Evolutionary conservation across 2,797 vertebrate species (phyloP).

Genomic region (Eleutherodactylus coqui): DNA sequence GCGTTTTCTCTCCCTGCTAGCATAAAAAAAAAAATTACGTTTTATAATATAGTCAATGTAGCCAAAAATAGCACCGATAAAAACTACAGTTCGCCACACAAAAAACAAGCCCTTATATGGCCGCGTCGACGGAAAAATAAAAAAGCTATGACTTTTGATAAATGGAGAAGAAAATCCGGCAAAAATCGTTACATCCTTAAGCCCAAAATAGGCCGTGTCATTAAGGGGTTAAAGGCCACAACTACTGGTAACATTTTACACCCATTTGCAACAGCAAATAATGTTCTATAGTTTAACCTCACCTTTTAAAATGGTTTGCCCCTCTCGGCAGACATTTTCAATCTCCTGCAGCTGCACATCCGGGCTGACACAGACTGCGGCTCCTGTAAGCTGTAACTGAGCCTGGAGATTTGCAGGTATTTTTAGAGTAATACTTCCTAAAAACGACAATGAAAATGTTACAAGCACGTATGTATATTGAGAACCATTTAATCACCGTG

Average conservation of each 20-base stretch:
- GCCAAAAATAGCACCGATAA: too few relatives aligned
- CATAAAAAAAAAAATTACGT: too few relatives aligned
- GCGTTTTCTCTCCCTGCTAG: too few relatives aligned
- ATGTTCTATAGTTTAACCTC: slow-evolving; percentile 54
- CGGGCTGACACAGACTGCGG: slow-evolving; percentile 81
- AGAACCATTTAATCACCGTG: not conserved
- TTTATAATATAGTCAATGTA: too few relatives aligned
- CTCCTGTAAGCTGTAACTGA: slow-evolving; percentile 81
- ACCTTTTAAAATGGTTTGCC: slow-evolving; percentile 81
- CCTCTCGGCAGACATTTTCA: slow-evolving; percentile 69
- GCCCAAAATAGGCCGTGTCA: too few relatives aligned
- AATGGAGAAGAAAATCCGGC: too few relatives aligned
- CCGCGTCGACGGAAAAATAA: too few relatives aligned
- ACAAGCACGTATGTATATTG: not conserved
- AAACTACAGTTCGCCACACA: too few relatives aligned
- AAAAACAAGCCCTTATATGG: too few relatives aligned
- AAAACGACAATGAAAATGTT: slow-evolving; percentile 41
- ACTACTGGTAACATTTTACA: not conserved
- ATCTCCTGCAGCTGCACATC: slow-evolving; percentile 80
- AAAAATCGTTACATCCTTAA: too few relatives aligned
- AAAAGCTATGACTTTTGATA: too few relatives aligned
- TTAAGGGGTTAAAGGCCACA: not conserved
- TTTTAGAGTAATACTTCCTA: slow-evolving; percentile 87
- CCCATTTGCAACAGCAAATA: not conserved
- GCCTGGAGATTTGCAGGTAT: slow-evolving; percentile 83